Base-by-base conservation (phyloP, 2,888 invertebrate species). In the Slavum lentiscoides region DNA sequence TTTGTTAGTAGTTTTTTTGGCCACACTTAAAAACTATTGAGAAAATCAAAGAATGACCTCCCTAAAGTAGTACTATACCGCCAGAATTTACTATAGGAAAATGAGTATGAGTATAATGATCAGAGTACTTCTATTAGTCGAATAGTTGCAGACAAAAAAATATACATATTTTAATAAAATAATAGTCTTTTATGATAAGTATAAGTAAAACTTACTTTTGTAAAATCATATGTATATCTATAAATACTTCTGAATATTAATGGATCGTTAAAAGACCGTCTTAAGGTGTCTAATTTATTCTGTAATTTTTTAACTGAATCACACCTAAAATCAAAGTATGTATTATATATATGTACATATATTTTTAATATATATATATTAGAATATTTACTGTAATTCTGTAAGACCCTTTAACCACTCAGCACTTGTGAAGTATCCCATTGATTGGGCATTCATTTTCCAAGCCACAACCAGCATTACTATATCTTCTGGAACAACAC, bases 141-240 rank as follows among this genome's bases (percentile, higher is more conserved):
- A 30, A 30, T 4, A 30, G 30, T 30, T 30, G 30, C 30, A 30
- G 2, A 30, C 30, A 30, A 4, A 30, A 30, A 30, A 30, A 2
- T 30, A 30, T 30, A 30, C 4, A 30, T 4, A 30, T 30, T 69
- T 23, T 43, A 69, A 69, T 13, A 13, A 69, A 69, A 74, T 37
- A 49, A 49, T 7, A 62, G 21, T 8, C 19, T 59, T 19, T 11
- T 43, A 37, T 17, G 6, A 69, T 66, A 17, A 15, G 30, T 55
- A 17, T 59, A 30, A 81, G n/a, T 69, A 80, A 73, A 68, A 90
- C 92, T 90, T 87, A 96, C 96, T 90, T 95, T 92, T 84, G 96
- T 96, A 89, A 97, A 97, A 87, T 97, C 97, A 88, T 96, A 97
- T 85, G 96, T 95, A 89, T 96, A 97, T 92, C 96, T 90, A 89